Base-by-base conservation (phyloP, 2,797 vertebrate species). In the Ciconia nigra region DNA sequence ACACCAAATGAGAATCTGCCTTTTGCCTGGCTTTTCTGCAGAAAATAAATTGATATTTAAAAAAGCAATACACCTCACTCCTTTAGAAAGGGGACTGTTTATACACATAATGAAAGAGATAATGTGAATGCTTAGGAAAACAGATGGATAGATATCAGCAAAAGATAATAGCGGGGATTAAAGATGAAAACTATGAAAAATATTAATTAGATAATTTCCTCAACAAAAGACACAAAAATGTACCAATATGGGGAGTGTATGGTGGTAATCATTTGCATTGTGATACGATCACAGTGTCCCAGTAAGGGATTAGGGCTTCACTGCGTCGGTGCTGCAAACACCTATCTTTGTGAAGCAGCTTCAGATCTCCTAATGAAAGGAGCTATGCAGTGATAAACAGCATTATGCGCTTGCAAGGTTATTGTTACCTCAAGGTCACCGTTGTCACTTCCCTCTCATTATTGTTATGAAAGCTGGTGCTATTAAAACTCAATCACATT, bases 141-240 rank as follows among this genome's bases (percentile, higher is more conserved):
- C 88, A 89, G 91, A 95, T 83, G 61, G 82, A 39, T 49, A 86
- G 73, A 87, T 91, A 93, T 7, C 69, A 76, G 49, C 3, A 21
- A 66, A 96, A 83, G 86, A 95, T 96, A 91, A 82, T 87, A 92
- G 63, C 3, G 1, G 52, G 70, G 88, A 93, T 96, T 94, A 92
- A 84, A 94, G 83, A 89, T 41, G 29, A 90, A 95, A 95, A 90
- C 78, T 65, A 94, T 71, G 52, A 93, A 87, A 96, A 94, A 92
- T 96, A 94, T 82, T 96, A 95, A 94, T 90, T 85, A 93, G 86
- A 87, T 83, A 7, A 94, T 90, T 95, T 96, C 76, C 81, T 89
- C 55, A 82, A 90, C 88, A 96, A 92, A 93, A 94, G 83, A 67
- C 77, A 90, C 57, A 78, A 73, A 83, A 82, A 83, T 83, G 37